These are phyloP conservation scores for Ditula angustiorana DNA, from an alignment of 2,888 invertebrate genomes.

Conservation along the genomic window DNA sequence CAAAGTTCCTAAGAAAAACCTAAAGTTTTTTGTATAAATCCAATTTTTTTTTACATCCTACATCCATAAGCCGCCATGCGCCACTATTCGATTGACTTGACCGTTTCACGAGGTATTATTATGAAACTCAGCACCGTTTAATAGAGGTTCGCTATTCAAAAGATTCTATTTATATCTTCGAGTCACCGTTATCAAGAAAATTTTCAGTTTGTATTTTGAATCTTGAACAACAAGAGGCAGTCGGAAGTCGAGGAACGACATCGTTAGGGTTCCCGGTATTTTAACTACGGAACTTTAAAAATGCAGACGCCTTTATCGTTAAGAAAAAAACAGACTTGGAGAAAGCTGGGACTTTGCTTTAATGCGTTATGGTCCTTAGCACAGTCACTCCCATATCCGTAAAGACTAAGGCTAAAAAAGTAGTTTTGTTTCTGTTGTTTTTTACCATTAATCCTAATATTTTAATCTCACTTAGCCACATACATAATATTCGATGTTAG, in stretches of 20 bases:
- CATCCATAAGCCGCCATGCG: too few relatives aligned
- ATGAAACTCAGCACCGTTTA: neutral
- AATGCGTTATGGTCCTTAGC: neutral
- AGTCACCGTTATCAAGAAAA: constrained; percentile 30
- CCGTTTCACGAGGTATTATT: too few relatives aligned
- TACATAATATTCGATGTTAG: too few relatives aligned
- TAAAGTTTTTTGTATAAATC: too few relatives aligned
- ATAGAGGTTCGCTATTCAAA: neutral
- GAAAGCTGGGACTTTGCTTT: constrained; percentile 23
- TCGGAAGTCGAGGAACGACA: constrained; percentile 36
- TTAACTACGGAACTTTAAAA: constrained; percentile 40
- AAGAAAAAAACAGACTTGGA: constrained; percentile 24
- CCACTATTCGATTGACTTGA: too few relatives aligned
- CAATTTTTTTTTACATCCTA: too few relatives aligned
- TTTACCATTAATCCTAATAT: too few relatives aligned
- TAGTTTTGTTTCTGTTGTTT: too few relatives aligned
- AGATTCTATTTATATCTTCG: constrained; percentile 8
- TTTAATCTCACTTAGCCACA: too few relatives aligned
- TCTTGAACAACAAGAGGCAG: constrained; percentile 38
- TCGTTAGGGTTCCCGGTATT: constrained; percentile 39
- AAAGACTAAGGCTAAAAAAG: too few relatives aligned
- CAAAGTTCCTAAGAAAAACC: too few relatives aligned
- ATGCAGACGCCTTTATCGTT: constrained; percentile 34
- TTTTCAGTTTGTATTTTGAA: constrained; percentile 33
- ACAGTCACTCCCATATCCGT: too few relatives aligned